These are phyloP conservation scores for Agelaius tricolor DNA, from an alignment of 2,113 vertebrate species.

Conservation along the genomic window DNA sequence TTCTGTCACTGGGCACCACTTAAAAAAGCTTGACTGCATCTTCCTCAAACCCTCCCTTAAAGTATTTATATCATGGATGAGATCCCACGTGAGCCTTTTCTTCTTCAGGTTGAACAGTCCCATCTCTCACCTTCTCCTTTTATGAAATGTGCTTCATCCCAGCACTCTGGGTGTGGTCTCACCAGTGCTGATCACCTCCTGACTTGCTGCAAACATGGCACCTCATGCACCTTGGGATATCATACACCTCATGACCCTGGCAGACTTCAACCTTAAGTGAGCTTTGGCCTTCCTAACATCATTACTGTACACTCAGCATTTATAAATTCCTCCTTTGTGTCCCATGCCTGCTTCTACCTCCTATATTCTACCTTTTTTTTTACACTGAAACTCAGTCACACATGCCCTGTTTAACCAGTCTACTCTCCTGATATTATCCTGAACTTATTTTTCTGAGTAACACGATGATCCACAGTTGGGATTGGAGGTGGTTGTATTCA, in stretches of 20 bases:
- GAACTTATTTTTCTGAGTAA: not conserved
- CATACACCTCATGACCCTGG: accelerated
- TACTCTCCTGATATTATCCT: not conserved
- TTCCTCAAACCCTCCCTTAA: not conserved
- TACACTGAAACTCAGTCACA: not conserved
- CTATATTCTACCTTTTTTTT: not conserved
- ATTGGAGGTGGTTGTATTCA: not conserved
- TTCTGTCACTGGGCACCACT: not conserved
- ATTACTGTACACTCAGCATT: not conserved
- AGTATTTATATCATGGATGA: not conserved
- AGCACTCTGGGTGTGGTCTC: not conserved
- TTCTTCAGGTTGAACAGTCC: not conserved
- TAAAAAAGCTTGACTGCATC: not conserved
- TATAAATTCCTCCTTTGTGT: not conserved
- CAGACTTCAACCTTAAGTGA: not conserved
- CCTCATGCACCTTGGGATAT: not conserved
- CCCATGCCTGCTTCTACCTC: not conserved
- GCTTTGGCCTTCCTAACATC: not conserved
- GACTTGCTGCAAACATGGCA: not conserved
- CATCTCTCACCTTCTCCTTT: not conserved
- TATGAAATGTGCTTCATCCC: not conserved
- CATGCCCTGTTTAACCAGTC: not conserved
- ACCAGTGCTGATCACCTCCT: not conserved
- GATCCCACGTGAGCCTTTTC: not conserved
- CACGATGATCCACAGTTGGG: not conserved